Evolutionary conservation across 2,113 vertebrate genomes (phyloP).

Genomic region (Petaurus breviceps): DNA sequence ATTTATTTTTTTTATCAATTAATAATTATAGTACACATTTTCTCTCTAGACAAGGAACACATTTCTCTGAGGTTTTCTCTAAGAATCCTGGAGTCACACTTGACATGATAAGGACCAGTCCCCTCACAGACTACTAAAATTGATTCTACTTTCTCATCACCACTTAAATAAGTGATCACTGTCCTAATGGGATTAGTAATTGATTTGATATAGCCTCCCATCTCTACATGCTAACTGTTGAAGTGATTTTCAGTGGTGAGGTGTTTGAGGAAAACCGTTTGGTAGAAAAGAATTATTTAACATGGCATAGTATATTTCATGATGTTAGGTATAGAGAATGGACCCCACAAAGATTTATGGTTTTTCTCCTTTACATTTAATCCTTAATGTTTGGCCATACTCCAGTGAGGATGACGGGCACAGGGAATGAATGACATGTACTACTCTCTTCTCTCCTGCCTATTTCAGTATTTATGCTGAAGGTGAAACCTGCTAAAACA

Average conservation of each 20-base stretch:
- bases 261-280: not conserved
- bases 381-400: not conserved
- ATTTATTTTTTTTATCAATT: constrained; percentile 38
- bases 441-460: not conserved
- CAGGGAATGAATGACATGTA: constrained; percentile 11
- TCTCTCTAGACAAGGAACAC: constrained; percentile 41
- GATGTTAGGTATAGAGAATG: not conserved
- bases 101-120: constrained; percentile 57
- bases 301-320: not conserved
- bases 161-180: not conserved
- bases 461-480: not conserved
- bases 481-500: constrained; percentile 9
- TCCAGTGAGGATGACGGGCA: not conserved
- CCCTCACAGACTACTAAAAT: not conserved
- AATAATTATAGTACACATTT: constrained; percentile 43
- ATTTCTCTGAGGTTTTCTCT: constrained; percentile 4
- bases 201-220: not conserved
- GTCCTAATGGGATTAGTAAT: not conserved
- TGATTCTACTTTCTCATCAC: constrained; percentile 23
- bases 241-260: not conserved
- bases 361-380: not conserved
- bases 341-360: not conserved
- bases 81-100: constrained; percentile 29
- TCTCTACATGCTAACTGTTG: not conserved
- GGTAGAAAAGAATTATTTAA: not conserved